Conservation (phyloP, 2,888 invertebrate genomes). For the Aquatica leii region DNA sequence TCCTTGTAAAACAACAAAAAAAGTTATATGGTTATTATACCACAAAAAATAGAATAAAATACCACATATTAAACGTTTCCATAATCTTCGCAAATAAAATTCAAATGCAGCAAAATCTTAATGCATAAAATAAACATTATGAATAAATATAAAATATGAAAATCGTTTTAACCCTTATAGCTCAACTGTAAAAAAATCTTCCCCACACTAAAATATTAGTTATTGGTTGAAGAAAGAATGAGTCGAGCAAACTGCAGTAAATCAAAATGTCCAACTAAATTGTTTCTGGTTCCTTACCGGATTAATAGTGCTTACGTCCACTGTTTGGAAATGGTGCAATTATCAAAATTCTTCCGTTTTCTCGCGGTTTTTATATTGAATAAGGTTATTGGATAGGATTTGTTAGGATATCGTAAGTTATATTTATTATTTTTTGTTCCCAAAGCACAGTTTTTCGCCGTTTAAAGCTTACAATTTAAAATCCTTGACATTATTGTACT, state of each 20-base stretch:
- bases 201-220: slow-evolving; percentile 42
- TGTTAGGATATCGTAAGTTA: slow-evolving; percentile 43
- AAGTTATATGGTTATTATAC: too few species aligned
- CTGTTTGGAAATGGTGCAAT: slow-evolving; percentile 50
- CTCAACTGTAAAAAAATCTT: too few species aligned
- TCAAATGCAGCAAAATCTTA: too few species aligned
- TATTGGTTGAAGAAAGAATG: slow-evolving; percentile 45
- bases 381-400: slow-evolving; percentile 45
- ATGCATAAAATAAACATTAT: too few species aligned
- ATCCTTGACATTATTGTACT: slow-evolving; percentile 2
- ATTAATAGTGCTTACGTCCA: slow-evolving; percentile 53
- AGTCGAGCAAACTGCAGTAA: slow-evolving; percentile 45
- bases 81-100: too few species aligned
- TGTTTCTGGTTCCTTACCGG: slow-evolving; percentile 51
- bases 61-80: too few species aligned
- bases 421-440: slow-evolving; percentile 42
- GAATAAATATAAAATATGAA: too few species aligned
- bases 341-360: slow-evolving; percentile 50
- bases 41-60: too few species aligned
- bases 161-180: too few species aligned
- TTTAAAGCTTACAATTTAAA: slow-evolving; percentile 6
- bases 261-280: slow-evolving; percentile 49
- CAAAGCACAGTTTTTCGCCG: slow-evolving; percentile 15
- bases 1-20: too few species aligned
- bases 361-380: slow-evolving; percentile 44